Percentiles rank a stretch among this genome's conserved stretches.
These are phyloP conservation scores for Aphidoletes aphidimyza DNA, from an alignment of 2,888 invertebrate genomes.

Conservation along the genomic window DNA sequence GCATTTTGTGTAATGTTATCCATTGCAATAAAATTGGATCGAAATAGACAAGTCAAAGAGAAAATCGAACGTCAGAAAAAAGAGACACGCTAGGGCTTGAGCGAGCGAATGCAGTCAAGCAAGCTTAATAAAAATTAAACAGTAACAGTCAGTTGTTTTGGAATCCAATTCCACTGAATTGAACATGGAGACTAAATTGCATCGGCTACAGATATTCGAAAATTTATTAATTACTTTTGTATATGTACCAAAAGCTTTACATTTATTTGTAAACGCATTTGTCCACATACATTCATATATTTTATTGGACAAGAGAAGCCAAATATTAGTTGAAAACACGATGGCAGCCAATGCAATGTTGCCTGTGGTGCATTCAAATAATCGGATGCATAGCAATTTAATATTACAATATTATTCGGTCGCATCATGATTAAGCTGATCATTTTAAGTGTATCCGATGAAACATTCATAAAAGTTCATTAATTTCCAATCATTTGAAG, in stretches of 20 bases:
- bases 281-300: neutral
- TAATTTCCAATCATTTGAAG: slow-evolving; percentile 5
- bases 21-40: neutral
- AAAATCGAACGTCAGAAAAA: neutral
- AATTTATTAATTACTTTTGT: slow-evolving; percentile 40
- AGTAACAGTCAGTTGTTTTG: neutral
- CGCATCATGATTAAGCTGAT: no score
- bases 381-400: no score
- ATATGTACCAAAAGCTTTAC: neutral
- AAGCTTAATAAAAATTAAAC: neutral
- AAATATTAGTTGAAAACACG: no score
- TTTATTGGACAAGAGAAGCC: no score
- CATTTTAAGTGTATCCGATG: no score
- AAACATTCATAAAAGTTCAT: neutral
- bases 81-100: neutral
- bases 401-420: no score
- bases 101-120: neutral
- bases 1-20: neutral
- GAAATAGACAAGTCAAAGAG: slow-evolving; percentile 8
- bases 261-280: neutral
- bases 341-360: no score
- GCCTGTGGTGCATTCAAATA: no score
- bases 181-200: neutral
- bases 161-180: neutral
- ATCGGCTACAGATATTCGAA: neutral